Base-by-base conservation (phyloP, 2,797 vertebrate genomes). In the Cossypha heuglini region DNA sequence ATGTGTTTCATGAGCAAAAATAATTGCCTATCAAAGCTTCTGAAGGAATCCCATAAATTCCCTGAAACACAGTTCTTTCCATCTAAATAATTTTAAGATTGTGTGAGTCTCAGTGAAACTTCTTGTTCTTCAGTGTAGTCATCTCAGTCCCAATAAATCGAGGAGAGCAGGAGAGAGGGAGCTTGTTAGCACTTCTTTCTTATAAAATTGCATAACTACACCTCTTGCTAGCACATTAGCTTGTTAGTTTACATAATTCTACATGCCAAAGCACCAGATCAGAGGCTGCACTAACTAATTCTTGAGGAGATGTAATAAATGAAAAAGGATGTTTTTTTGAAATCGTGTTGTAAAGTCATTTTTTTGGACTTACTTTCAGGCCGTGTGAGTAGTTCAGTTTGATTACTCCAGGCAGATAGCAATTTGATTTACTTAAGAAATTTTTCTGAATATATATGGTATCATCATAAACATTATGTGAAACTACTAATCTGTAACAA, bases 181-280 rank as follows among this genome's bases (percentile, higher is more conserved):
- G 10, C 38, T 74, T 67, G 5, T 64, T 68, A 79, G 13, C 22
- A 28, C 24, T 49, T 35, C 12, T 46, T 68, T 63, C 21, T 28
- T 54, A 0, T 75, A 31, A 71, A 49, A 38, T 35, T 74, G 22
- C 16, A 26, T 35, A 42, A 52, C 26, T 82, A 21, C 14, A 66
- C 8, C 9, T 73, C 35, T 67, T 87, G 35, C 5, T 79, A 52
- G 4, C 0, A 0, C 13, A 46, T 55, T 46, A 64, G 5, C 12
- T 62, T 78, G 12, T 45, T 72, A 12, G 8, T 73, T 40, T 51
- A 7, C 26, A 3, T 69, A 33, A 28, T 28, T 16, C 17, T 69
- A 5, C 24, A 14, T 49, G 35, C 14, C 24, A 49, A 22, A 94
- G 18, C 31, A 58, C 25, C 22, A 20, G 8, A 45, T 22, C 16